A percentile compares a stretch with the other conserved stretches of the same genome.
Conservation (phyloP, 2,888 invertebrate genomes). For the Apamea epomidion region DNA sequence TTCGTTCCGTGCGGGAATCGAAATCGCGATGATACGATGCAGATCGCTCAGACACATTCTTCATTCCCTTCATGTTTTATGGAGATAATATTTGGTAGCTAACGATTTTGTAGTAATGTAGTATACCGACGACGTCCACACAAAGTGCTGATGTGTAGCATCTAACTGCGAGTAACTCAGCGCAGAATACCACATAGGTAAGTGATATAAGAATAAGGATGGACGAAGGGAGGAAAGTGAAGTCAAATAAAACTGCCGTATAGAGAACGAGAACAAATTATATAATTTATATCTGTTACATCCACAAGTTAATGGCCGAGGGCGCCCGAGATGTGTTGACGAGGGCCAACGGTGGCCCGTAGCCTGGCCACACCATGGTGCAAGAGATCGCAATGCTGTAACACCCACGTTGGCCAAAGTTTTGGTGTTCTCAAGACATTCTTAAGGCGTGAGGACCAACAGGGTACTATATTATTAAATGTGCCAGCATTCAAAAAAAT, state of each 20-base stretch:
- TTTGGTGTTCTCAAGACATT: conserved; percentile 11
- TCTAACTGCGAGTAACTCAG: no score
- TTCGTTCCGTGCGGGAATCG: background rate
- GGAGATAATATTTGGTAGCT: background rate
- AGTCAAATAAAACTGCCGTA: conserved; percentile 44
- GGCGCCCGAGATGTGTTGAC: conserved; percentile 69
- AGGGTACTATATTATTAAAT: background rate
- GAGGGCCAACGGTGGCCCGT: background rate
- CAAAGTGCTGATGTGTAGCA: background rate
- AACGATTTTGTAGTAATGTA: background rate
- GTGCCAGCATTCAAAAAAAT: no score
- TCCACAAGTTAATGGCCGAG: conserved; percentile 76
- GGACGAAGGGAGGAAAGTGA: background rate
- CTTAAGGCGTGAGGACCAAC: conserved; percentile 10
- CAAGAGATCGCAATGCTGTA: background rate
- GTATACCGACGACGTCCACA: background rate
- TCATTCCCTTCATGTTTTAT: background rate
- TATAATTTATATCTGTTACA: conserved; percentile 85
- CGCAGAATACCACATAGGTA: background rate
- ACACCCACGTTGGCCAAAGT: background rate
- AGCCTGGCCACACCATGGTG: background rate
- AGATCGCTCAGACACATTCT: no score
- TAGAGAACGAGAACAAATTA: conserved; percentile 89
- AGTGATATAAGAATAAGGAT: background rate
- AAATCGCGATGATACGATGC: background rate